A percentile compares a stretch with the other conserved stretches of the same genome.
These are phyloP conservation scores for Sebastes hubbsi DNA, from an alignment of 2,797 vertebrate genomes.

Conservation along the genomic window DNA sequence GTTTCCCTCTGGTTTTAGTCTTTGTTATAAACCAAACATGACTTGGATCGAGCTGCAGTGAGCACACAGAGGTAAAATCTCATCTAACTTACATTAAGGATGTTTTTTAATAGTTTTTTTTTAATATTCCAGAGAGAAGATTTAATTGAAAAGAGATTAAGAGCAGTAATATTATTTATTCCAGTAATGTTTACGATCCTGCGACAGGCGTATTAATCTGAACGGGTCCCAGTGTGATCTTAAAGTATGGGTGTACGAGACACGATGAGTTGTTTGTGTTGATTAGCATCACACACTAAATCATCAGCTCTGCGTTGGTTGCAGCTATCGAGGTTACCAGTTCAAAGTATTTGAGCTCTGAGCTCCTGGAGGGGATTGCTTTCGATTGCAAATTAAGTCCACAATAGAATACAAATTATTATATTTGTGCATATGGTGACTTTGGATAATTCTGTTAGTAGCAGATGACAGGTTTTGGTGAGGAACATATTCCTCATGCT, in stretches of 20 bases:
- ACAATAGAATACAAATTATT: background rate
- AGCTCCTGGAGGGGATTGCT: background rate
- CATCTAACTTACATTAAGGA: background rate
- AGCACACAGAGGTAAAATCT: background rate
- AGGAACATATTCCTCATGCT: background rate
- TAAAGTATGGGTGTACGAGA: background rate
- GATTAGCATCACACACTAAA: background rate
- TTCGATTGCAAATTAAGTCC: background rate
- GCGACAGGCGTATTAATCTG: background rate
- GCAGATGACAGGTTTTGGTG: background rate
- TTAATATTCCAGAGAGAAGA: background rate
- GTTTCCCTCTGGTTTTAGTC: background rate
- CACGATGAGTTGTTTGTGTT: background rate
- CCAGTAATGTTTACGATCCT: background rate
- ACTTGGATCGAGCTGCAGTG: background rate
- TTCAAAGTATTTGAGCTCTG: background rate
- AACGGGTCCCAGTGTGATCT: background rate
- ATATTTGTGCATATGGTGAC: background rate
- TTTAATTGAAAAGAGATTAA: background rate
- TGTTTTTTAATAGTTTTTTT: background rate
- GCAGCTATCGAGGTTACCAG: background rate
- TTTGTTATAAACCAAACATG: background rate
- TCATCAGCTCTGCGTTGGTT: background rate
- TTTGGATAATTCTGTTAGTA: background rate
- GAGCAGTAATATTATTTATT: background rate